Evolutionary conservation across 2,113 vertebrate species (phyloP).

Genomic region (Limnothrissa miodon): DNA sequence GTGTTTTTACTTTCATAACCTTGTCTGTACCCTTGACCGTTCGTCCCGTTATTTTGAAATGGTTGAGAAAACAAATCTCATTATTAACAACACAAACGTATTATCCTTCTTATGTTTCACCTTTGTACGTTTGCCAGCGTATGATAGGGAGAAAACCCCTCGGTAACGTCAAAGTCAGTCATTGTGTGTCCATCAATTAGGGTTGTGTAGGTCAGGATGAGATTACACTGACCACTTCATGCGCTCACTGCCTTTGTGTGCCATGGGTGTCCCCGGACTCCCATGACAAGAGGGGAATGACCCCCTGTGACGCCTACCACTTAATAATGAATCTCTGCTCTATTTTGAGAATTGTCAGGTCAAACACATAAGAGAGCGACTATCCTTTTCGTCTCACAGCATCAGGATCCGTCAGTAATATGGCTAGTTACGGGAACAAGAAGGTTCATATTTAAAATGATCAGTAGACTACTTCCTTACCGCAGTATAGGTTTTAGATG

Average conservation of each 20-base stretch:
- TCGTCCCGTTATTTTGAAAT: background rate
- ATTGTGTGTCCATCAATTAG: constrained; percentile 11
- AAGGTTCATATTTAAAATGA: background rate
- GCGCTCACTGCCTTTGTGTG: constrained; percentile 19
- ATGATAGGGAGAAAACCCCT: background rate
- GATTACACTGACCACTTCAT: constrained; percentile 13
- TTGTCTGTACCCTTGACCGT: background rate
- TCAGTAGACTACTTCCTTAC: no score
- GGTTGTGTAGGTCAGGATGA: background rate
- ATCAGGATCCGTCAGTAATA: background rate
- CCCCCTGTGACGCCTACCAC: background rate
- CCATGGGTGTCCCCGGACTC: constrained; percentile 13
- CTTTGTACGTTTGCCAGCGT: background rate
- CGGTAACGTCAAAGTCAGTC: background rate
- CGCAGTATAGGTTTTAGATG: background rate
- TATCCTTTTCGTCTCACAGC: background rate
- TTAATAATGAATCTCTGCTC: constrained; percentile 18
- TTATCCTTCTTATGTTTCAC: background rate
- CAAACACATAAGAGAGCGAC: background rate
- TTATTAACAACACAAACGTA: background rate
- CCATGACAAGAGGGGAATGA: background rate
- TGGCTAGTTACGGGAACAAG: background rate
- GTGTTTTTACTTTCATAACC: background rate
- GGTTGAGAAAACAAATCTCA: background rate
- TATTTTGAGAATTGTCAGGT: background rate